phyloP scores from a whole-genome alignment of 2,888 invertebrate species.

The Xylota sylvarum region DNA sequence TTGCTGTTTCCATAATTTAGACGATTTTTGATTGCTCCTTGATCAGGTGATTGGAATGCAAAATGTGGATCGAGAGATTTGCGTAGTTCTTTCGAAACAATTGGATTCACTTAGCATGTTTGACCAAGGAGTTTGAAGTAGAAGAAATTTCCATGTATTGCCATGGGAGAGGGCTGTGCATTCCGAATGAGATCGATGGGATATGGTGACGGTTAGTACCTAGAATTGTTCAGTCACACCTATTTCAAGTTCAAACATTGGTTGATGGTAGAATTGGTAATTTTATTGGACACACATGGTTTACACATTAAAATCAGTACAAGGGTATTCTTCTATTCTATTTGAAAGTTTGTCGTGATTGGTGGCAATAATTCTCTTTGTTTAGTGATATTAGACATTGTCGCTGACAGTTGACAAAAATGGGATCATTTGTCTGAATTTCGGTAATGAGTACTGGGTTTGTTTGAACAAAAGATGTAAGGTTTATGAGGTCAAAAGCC shows the following conservation, averaged over 20 bases:
- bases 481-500: no score
- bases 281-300: slow-evolving; percentile 60
- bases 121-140: background rate
- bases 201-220: slow-evolving; percentile 14
- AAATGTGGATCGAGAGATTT: slow-evolving; percentile 67
- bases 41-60: slow-evolving; percentile 62
- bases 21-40: slow-evolving; percentile 56
- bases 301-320: slow-evolving; percentile 27
- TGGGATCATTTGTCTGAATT: no score
- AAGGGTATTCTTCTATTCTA: background rate
- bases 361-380: background rate
- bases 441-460: no score
- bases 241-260: slow-evolving; percentile 55
- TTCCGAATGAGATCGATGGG: slow-evolving; percentile 59
- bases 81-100: slow-evolving; percentile 40
- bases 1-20: slow-evolving; percentile 68
- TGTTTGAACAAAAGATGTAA: no score
- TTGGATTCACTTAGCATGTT: slow-evolving; percentile 4
- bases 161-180: slow-evolving; percentile 40
- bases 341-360: slow-evolving; percentile 5
- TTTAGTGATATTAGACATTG: no score
- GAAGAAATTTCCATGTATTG: background rate
- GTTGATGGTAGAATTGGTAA: slow-evolving; percentile 34
- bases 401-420: no score
- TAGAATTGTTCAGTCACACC: slow-evolving; percentile 67